Conservation (phyloP, 2,797 vertebrate species). For the Pseudomugil tenellus region DNA sequence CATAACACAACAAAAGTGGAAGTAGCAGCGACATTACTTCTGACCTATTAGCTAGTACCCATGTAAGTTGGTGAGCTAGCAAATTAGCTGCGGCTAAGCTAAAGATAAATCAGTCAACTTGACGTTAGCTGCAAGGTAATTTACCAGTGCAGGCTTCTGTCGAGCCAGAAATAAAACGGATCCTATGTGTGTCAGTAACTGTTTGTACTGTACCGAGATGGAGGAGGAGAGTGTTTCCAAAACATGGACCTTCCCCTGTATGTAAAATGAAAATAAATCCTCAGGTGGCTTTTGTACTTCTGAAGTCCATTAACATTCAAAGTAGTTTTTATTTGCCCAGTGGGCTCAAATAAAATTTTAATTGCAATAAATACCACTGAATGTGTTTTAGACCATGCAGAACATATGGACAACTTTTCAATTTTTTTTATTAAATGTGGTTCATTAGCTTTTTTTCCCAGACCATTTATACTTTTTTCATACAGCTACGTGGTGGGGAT, state of each 20-base stretch:
- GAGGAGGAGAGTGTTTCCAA: not conserved
- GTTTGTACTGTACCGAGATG: not conserved
- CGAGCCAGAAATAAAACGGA: not conserved
- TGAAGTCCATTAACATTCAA: not conserved
- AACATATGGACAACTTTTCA: not conserved
- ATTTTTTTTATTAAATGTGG: too few relatives aligned
- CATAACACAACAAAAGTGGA: not conserved
- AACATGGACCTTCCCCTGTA: not conserved
- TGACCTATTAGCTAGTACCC: slow-evolving; percentile 20
- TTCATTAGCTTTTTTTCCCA: not conserved
- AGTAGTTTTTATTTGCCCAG: not conserved
- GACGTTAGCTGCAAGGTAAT: slow-evolving; percentile 24
- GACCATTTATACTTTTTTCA: not conserved
- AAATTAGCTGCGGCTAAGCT: slow-evolving; percentile 66
- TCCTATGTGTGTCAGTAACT: not conserved
- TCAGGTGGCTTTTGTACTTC: slow-evolving; percentile 16
- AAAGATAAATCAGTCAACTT: slow-evolving; percentile 57
- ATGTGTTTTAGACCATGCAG: not conserved
- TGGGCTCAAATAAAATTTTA: not conserved
- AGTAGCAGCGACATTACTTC: not conserved
- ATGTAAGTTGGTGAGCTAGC: slow-evolving; percentile 49
- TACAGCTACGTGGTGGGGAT: not conserved
- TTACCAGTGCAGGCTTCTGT: not conserved
- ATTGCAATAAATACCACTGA: not conserved
- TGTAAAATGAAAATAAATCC: not conserved